Evolutionary conservation across 2,888 invertebrate species (phyloP).

Genomic region (Teleiodes luculella): DNA sequence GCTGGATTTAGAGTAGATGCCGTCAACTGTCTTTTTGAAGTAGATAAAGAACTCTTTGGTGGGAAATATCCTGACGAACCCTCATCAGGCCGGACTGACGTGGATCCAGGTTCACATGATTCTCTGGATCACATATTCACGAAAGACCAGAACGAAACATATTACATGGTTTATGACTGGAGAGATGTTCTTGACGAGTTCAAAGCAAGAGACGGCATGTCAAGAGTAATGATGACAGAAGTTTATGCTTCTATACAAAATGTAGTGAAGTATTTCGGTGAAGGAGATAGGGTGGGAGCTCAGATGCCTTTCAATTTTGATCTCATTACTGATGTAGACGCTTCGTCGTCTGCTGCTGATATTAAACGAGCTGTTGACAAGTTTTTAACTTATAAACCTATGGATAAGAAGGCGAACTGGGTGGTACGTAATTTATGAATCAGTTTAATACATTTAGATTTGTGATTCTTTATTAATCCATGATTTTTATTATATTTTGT

Average conservation of each 20-base stretch:
- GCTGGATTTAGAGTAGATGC: constrained; percentile 93
- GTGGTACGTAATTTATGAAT: constrained; percentile 77
- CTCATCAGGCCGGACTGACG: constrained; percentile 53
- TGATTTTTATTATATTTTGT: neutral
- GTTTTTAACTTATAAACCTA: constrained; percentile 82
- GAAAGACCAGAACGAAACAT: constrained; percentile 79
- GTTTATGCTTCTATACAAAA: constrained; percentile 81
- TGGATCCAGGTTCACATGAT: constrained; percentile 70
- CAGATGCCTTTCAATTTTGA: constrained; percentile 90
- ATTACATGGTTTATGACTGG: constrained; percentile 82
- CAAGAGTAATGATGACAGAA: constrained; percentile 87
- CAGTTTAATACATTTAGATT: neutral
- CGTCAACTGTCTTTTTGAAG: constrained; percentile 82
- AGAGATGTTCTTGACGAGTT: constrained; percentile 80
- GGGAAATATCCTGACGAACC: constrained; percentile 79
- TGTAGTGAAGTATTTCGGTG: constrained; percentile 82
- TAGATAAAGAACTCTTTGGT: constrained; percentile 60
- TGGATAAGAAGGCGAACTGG: constrained; percentile 83
- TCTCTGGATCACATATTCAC: constrained; percentile 82
- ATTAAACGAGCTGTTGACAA: constrained; percentile 80
- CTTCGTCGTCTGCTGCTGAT: constrained; percentile 78
- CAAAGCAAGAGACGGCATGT: constrained; percentile 56
- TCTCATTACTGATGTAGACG: constrained; percentile 80
- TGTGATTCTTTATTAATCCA: neutral
- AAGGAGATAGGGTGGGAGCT: constrained; percentile 76